Conservation (phyloP, 2,113 vertebrate species). For the Leptobrachium leishanense region DNA sequence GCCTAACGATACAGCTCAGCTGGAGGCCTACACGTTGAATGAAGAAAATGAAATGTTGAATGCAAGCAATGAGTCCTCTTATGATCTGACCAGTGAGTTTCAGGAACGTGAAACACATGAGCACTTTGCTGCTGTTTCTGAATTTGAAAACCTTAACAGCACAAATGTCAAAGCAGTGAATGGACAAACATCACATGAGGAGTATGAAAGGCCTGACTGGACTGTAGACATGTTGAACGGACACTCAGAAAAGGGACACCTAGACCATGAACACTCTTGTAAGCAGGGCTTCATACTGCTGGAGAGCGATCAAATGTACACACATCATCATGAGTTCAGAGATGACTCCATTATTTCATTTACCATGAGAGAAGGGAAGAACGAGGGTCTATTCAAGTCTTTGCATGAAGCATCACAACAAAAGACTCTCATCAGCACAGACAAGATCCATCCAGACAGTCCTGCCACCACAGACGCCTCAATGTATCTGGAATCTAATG, state of each 20-base stretch:
- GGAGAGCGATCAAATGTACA: not conserved
- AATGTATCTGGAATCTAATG: conserved; percentile 2
- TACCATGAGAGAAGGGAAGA: conserved; percentile 13
- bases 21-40: not conserved
- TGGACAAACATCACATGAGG: conserved; percentile 3
- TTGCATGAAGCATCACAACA: conserved; percentile 10
- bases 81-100: not conserved
- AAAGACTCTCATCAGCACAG: not conserved
- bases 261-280: conserved; percentile 12
- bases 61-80: conserved; percentile 21
- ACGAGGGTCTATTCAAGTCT: conserved; percentile 34
- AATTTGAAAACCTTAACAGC: not conserved
- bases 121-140: too few relatives aligned
- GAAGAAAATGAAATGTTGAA: not conserved
- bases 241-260: not conserved
- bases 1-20: not conserved
- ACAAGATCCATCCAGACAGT: not conserved
- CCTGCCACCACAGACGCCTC: not conserved
- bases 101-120: not conserved
- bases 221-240: conserved; percentile 6
- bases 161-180: conserved; percentile 6
- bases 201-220: not conserved
- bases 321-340: not conserved
- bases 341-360: conserved; percentile 26
- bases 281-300: conserved; percentile 1